Evolutionary conservation across 1,140 invertebrate species (phyloP).

Genomic region (Saxidomus purpurata): DNA sequence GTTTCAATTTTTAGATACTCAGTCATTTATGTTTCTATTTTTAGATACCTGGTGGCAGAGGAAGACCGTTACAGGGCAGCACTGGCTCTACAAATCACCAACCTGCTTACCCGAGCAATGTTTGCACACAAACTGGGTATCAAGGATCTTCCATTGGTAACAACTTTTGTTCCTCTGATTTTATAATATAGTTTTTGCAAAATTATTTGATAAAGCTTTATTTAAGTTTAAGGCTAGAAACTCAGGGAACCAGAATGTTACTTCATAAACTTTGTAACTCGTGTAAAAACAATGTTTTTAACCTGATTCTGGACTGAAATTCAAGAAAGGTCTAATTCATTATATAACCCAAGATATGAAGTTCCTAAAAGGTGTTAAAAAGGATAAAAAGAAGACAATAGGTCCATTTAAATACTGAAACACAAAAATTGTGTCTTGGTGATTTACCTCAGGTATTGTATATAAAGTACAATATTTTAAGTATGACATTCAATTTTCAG

Average conservation of each 20-base stretch:
- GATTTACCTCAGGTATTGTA: neutral
- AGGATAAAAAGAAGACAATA: no score
- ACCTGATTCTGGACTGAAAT: no score
- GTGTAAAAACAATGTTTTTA: no score
- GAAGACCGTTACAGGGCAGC: conserved; percentile 95
- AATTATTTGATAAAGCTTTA: neutral
- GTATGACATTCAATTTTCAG: conserved; percentile 88
- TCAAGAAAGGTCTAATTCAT: no score
- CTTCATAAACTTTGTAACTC: no score
- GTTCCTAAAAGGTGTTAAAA: no score
- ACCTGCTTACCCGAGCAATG: conserved; percentile 96
- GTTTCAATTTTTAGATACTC: no score
- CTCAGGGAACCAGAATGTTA: neutral
- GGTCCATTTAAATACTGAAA: neutral
- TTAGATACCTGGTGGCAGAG: conserved; percentile 92
- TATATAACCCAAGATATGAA: no score
- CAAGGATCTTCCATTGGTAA: conserved; percentile 91
- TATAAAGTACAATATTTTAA: neutral
- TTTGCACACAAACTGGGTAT: conserved; percentile 95
- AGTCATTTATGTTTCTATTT: neutral
- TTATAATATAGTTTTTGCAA: neutral
- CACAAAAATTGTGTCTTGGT: neutral
- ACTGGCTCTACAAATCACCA: conserved; percentile 98
- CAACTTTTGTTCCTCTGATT: neutral
- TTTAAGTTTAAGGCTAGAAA: neutral